Evolutionary conservation across 2,113 vertebrate genomes (phyloP), one percentile per base, ranked within the genome.

Genomic region (Castor canadensis): DNA sequence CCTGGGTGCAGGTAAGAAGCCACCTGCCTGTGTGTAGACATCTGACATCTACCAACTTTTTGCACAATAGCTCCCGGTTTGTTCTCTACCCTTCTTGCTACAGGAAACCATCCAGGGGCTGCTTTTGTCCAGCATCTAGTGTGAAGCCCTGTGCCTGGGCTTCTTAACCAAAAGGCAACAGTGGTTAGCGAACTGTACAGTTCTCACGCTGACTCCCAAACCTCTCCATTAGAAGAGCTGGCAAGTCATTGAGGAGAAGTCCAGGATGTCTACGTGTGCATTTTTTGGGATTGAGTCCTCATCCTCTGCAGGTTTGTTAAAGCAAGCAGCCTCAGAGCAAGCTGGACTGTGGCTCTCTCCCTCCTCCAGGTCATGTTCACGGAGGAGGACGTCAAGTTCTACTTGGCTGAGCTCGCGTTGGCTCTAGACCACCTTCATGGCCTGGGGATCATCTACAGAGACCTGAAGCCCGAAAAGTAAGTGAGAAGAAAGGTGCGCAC

Each of bases 401-500:
- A 99, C 97, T 95, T 99, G 98, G 99, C 99, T 49, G 99, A 99
- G 96, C 98, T 99, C 96, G 99, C 99, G 89, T 96, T 99, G 98
- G 99, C 99, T 0, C 95, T 99, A 83, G 99, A 99, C 96, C 99
- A 99, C 87, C 99, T 99, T 45, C 99, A 99, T 5, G 82, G 99
- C 66, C 98, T 99, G 95, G 99, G 99, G 28, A 99, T 99, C 98
- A 99, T 99, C 98, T 99, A 99, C 98, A 98, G 99, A 52, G 99
- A 99, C 95, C 98, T 99, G 94, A 99, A 99, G 97, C 99, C 99
- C 15, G 99, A 99, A 97, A 99, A 99, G 99, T 99, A 97, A 98
- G 98, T 97, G 91, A 71, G 77, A 40, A n/a, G 26, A 24, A 13
- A 45, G 71, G 22, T 6, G 28, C 6, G 32, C 52, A 17, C 40